A percentile compares a stretch with the other conserved stretches of the same genome.
These are phyloP conservation scores for Bombus affinis DNA, from an alignment of 1,140 invertebrate species.

Conservation along the genomic window DNA sequence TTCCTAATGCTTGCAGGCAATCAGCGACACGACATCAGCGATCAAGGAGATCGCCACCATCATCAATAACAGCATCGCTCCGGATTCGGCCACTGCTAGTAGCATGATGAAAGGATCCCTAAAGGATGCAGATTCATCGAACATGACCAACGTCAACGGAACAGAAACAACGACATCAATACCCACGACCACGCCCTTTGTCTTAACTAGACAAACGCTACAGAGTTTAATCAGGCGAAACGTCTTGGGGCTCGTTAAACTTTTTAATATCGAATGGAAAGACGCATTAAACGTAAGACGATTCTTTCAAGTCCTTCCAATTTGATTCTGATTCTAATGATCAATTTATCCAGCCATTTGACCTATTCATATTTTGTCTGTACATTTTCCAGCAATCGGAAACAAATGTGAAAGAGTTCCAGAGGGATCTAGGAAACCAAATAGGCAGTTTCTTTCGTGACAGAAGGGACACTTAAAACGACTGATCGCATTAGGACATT, in stretches of 20 bases:
- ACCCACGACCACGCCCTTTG: conserved; percentile 73
- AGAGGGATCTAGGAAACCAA: conserved; percentile 75
- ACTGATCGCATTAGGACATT: background rate
- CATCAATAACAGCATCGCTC: conserved; percentile 75
- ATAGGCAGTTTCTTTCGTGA: conserved; percentile 75
- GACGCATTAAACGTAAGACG: conserved; percentile 81
- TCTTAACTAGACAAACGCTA: conserved; percentile 74
- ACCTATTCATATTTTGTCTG: too few relatives aligned
- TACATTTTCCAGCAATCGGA: conserved; percentile 74
- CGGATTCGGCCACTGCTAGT: conserved; percentile 69
- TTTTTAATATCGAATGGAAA: conserved; percentile 83
- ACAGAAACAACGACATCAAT: conserved; percentile 66
- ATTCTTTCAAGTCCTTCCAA: background rate
- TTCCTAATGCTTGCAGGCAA: conserved; percentile 72
- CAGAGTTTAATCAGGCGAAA: conserved; percentile 79
- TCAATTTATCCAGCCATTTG: background rate
- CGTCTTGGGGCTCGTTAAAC: conserved; percentile 78
- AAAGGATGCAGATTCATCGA: conserved; percentile 8
- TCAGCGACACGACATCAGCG: conserved; percentile 81
- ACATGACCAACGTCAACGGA: conserved; percentile 6
- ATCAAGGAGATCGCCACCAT: conserved; percentile 77
- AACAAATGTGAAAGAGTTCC: conserved; percentile 72
- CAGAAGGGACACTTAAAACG: conserved; percentile 75
- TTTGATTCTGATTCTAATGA: background rate
- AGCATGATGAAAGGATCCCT: conserved; percentile 43